Evolutionary conservation across 2,113 vertebrate species (phyloP).

Genomic region (Ictalurus punctatus): DNA sequence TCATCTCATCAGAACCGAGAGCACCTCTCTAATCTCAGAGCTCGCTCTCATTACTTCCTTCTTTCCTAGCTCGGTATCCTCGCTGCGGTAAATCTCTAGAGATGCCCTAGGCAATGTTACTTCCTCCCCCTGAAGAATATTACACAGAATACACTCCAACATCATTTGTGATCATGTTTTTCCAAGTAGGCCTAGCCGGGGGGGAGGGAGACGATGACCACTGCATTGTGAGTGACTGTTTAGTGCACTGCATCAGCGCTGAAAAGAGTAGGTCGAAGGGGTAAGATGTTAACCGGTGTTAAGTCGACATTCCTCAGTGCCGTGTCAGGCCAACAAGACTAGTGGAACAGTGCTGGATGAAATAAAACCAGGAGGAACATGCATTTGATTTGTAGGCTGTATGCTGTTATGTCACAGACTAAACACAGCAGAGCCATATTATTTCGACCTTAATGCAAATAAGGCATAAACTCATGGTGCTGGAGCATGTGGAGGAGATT

Average conservation of each 20-base stretch:
- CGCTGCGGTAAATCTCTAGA: neutral
- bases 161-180: conserved; percentile 18
- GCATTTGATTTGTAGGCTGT: neutral
- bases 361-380: neutral
- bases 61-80: conserved; percentile 18
- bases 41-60: conserved; percentile 38
- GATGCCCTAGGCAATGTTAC: neutral
- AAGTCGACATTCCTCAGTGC: neutral
- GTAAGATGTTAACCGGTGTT: neutral
- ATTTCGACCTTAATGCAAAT: neutral
- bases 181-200: neutral
- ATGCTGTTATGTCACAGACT: neutral
- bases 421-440: neutral
- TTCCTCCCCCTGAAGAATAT: conserved; percentile 18
- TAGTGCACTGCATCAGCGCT: neutral
- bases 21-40: conserved; percentile 46
- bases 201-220: neutral
- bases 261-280: neutral
- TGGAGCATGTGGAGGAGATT: neutral
- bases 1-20: conserved; percentile 46
- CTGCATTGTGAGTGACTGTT: neutral
- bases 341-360: neutral
- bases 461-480: neutral
- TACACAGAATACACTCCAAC: conserved; percentile 6
- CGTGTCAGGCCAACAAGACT: neutral